Base-by-base conservation (phyloP, 53 echinoderm and acorn worm genomes). In the Luidia sarsii region DNA sequence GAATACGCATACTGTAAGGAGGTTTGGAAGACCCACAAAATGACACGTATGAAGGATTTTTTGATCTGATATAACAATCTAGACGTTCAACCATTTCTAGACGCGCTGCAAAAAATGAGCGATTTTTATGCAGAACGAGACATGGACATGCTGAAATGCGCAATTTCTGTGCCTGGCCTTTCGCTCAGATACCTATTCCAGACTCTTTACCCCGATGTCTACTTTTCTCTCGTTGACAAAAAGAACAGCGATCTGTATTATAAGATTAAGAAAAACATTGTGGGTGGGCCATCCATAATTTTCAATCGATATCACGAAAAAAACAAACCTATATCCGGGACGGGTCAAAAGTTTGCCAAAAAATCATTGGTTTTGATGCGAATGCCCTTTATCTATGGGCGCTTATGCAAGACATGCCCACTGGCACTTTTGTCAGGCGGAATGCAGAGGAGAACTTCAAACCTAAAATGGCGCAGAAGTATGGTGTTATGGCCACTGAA, bases 1-100 rank as follows among this genome's bases (percentile, higher is more conserved):
- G 69, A 89, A 20, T 84, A 89, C 29, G 24, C 8, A 28, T 43
- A 70, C 8, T 89, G 84, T 33, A 36, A 70, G 45, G n/a, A 30
- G 3, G 33, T 51, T 0, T 89, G 89, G 89, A n/a, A 68, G 23
- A 32, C 50, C n/a, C n/a, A n/a, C n/a, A n/a, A n/a, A n/a, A n/a
- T n/a, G n/a, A n/a, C n/a, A n/a, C n/a, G n/a, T n/a, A n/a, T n/a
- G n/a, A n/a, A n/a, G n/a, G n/a, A n/a, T n/a, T n/a, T n/a, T n/a
- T n/a, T 28, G n/a, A n/a, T n/a, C n/a, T n/a, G n/a, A n/a, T n/a
- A n/a, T n/a, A n/a, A n/a, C n/a, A n/a, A n/a, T n/a, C 11, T 45
- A n/a, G 81, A 50, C n/a, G 65, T 65, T 10, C 33, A 9, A 3
- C 81, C 81, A 3, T 81, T 81, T 64, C 15, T 65, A 27, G 81